phyloP scores from a whole-genome alignment of 1,140 invertebrate species.

The Proctacanthus coquilletti region DNA sequence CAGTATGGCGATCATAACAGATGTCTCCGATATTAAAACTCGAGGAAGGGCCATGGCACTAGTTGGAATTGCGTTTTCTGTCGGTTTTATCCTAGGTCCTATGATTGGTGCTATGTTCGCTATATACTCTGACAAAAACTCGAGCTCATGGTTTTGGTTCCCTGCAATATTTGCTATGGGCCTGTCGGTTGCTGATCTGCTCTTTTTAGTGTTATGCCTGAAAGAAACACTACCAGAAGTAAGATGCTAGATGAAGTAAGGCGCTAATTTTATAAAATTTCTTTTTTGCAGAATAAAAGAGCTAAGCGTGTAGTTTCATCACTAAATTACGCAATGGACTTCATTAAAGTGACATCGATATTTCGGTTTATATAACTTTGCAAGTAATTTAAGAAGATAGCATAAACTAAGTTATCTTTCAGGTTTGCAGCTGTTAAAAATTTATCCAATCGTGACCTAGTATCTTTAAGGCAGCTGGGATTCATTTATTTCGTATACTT shows the following conservation, averaged over 20 bases:
- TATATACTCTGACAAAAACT: constrained; percentile 42
- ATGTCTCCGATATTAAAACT: constrained; percentile 66
- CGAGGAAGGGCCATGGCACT: constrained; percentile 92
- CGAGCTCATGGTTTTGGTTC: constrained; percentile 57
- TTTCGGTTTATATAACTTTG: constrained; percentile 13
- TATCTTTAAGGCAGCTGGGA: constrained; percentile 58
- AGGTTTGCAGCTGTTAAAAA: constrained; percentile 48
- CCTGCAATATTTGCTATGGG: constrained; percentile 77
- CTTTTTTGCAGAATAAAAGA: constrained; percentile 46
- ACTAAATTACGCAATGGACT: constrained; percentile 50
- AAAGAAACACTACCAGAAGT: constrained; percentile 73
- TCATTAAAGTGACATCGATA: constrained; percentile 36
- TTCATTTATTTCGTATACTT: constrained; percentile 87
- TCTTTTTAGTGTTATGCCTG: constrained; percentile 60
- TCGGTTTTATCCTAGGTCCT: constrained; percentile 93
- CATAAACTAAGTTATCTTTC: constrained; percentile 16
- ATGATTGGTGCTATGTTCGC: constrained; percentile 87
- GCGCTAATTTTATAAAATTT: constrained; percentile 7
- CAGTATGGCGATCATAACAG: constrained; percentile 88
- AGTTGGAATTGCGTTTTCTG: constrained; percentile 91
- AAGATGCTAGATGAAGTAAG: constrained; percentile 12
- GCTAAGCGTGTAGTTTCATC: constrained; percentile 46
- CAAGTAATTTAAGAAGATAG: constrained; percentile 7
- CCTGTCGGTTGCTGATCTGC: constrained; percentile 61
- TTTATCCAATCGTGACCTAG: constrained; percentile 38